phyloP scores from a whole-genome alignment of 1,140 invertebrate species.

The Ditylenchus dipsaci region DNA sequence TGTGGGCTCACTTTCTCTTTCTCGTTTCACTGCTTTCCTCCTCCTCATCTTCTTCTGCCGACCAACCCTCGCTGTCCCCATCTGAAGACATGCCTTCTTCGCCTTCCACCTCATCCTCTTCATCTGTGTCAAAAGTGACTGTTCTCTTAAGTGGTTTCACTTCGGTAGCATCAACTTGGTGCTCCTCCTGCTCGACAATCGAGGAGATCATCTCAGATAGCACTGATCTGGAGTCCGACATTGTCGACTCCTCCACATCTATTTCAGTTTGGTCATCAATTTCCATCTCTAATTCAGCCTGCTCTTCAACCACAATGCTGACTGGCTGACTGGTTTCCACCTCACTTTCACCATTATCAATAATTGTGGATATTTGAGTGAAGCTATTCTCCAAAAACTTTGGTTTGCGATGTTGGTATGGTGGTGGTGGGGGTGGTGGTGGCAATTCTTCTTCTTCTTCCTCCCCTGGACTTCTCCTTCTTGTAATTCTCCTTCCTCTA shows the following conservation, averaged over 20 bases:
- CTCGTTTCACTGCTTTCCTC: conserved; percentile 14
- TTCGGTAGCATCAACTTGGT: not conserved
- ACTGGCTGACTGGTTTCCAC: no score
- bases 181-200: conserved; percentile 9
- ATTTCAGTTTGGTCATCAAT: not conserved
- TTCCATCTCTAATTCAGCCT: not conserved
- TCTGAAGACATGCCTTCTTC: conserved; percentile 4
- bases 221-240: not conserved
- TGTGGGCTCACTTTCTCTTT: no score
- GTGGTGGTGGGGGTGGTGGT: no score
- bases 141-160: not conserved
- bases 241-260: not conserved
- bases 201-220: not conserved
- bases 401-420: no score
- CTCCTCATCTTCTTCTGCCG: conserved; percentile 11
- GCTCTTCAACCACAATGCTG: not conserved
- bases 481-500: no score
- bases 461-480: no score
- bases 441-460: no score
- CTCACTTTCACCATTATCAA: no score
- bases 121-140: not conserved
- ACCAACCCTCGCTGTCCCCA: conserved; percentile 12
- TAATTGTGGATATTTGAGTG: no score
- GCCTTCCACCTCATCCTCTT: conserved; percentile 2
- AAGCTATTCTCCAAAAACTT: no score